These are phyloP conservation scores for Apodemia hepburni DNA, from an alignment of 2,888 invertebrate species.

Conservation along the genomic window DNA sequence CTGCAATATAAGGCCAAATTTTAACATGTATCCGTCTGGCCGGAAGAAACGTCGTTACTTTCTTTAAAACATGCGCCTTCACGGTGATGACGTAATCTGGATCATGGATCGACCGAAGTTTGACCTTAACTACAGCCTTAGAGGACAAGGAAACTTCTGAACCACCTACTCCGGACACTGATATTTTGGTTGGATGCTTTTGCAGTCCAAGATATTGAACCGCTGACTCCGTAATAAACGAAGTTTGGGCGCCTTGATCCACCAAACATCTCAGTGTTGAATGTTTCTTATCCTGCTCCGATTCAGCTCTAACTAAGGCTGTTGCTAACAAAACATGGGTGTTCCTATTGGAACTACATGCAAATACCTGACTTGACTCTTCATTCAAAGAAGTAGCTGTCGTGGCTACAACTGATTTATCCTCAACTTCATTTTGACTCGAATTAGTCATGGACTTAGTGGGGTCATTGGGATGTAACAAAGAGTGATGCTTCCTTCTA, in stretches of 20 bases:
- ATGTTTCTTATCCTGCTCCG: conserved; percentile 25
- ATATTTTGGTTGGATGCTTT: conserved; percentile 25
- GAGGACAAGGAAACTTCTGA: not conserved
- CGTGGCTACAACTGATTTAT: not conserved
- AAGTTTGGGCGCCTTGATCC: conserved; percentile 37
- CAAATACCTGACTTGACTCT: not conserved
- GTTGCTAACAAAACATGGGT: not conserved
- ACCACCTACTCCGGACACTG: conserved; percentile 19
- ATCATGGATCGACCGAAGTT: too few species aligned
- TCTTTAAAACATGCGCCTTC: too few species aligned
- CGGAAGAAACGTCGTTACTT: too few species aligned
- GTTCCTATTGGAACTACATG: not conserved
- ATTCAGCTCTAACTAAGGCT: not conserved
- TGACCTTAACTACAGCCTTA: too few species aligned
- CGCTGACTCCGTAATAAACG: conserved; percentile 35
- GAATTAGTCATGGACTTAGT: not conserved
- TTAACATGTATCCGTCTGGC: too few species aligned
- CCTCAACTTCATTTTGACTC: not conserved
- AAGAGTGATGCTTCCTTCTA: conserved; percentile 8
- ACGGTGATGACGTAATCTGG: too few species aligned
- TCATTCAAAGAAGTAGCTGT: not conserved
- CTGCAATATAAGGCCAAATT: not conserved
- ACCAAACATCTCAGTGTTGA: conserved; percentile 30
- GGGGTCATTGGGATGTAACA: not conserved
- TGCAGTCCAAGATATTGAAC: conserved; percentile 32